Conservation (phyloP, 2,888 invertebrate species). For the Limnephilus marmoratus region DNA sequence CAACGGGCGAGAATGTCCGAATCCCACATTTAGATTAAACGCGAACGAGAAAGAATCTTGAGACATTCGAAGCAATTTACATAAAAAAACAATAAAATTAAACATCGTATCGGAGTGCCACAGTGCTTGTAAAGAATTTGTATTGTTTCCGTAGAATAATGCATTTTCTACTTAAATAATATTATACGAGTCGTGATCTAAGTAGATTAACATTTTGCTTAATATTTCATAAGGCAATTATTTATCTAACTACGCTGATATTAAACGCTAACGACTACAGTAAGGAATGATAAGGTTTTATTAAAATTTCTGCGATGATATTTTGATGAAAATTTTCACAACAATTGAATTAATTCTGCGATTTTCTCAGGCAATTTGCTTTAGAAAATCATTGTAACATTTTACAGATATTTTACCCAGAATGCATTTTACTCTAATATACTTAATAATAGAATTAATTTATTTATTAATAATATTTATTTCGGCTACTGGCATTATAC, state of each 20-base stretch:
- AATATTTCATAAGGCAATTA: background rate
- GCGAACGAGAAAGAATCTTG: background rate
- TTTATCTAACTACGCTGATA: background rate
- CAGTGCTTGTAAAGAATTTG: background rate
- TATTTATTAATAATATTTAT: too few relatives aligned
- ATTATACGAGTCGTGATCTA: background rate
- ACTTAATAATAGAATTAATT: too few relatives aligned
- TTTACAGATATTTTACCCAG: too few relatives aligned
- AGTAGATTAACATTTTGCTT: background rate
- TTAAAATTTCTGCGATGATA: background rate
- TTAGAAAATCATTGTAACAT: too few relatives aligned
- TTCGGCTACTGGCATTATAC: too few relatives aligned
- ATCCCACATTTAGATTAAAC: conserved; percentile 5
- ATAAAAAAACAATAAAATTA: conserved; percentile 17
- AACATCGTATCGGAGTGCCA: background rate
- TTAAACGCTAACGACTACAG: background rate
- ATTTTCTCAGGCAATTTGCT: too few relatives aligned
- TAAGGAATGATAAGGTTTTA: background rate
- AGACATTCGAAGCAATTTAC: background rate
- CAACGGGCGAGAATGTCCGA: background rate
- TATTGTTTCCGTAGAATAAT: conserved; percentile 14
- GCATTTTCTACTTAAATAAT: background rate
- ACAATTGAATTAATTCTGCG: too few relatives aligned
- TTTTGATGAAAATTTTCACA: background rate
- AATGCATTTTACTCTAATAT: too few relatives aligned